These are phyloP conservation scores for Idaea dimidiata DNA, from an alignment of 2,888 invertebrate species.

Conservation along the genomic window DNA sequence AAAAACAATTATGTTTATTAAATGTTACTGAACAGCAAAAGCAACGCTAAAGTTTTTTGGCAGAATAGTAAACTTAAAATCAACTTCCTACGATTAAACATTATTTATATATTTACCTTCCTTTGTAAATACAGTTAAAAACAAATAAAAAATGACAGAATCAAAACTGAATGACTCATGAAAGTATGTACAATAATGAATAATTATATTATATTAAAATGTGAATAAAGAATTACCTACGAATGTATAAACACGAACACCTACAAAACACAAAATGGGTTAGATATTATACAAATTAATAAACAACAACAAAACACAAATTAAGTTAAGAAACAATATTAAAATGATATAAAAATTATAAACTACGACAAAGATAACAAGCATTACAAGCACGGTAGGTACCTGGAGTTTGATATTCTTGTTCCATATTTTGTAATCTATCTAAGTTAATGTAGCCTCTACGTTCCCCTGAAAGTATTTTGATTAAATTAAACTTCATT, in stretches of 20 bases:
- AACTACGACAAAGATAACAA: constrained; percentile 10
- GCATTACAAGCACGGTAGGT: too few relatives aligned
- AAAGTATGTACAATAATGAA: neutral
- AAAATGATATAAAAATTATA: constrained; percentile 3
- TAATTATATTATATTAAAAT: neutral
- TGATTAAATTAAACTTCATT: neutral
- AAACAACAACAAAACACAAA: constrained; percentile 3
- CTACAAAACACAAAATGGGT: constrained; percentile 47
- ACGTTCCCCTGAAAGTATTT: constrained; percentile 43
- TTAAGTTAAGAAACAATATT: constrained; percentile 5
- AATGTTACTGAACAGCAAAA: neutral
- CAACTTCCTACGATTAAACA: neutral
- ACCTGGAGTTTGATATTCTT: constrained; percentile 34
- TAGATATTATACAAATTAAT: constrained; percentile 5
- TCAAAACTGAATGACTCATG: neutral
- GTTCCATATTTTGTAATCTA: constrained; percentile 42
- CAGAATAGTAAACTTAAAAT: constrained; percentile 3
- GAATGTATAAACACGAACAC: constrained; percentile 66
- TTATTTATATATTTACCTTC: too few relatives aligned
- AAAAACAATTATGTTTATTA: neutral
- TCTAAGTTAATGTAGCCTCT: constrained; percentile 41
- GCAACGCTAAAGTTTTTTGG: neutral
- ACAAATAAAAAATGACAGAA: neutral
- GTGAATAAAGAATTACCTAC: constrained; percentile 49
- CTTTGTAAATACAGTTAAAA: neutral